Base-by-base conservation (phyloP, 1,140 invertebrate species). In the Caenorhabditis latens region DNA sequence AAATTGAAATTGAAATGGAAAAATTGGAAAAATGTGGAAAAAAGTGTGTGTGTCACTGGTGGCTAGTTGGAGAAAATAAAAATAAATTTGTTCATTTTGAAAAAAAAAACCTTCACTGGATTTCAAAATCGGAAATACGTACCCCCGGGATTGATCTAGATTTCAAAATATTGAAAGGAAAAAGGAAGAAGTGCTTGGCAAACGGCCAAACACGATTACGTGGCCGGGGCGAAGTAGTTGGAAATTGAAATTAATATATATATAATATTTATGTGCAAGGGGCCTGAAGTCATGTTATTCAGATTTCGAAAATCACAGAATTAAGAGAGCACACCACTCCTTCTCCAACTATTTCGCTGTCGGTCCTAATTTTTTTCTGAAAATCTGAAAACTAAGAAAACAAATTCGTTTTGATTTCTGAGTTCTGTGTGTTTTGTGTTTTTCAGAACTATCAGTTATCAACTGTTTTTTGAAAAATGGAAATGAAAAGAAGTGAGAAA, bases 221-320 rank as follows among this genome's bases (percentile, higher is more conserved):
- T 3, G 16, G 7, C n/a, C n/a, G 42, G 65, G 42, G 14, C 21
- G 14, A 19, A 65, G 42, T 6, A 24, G 42, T n/a, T 32, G 65
- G 65, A 11, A 71, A 71, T 71, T 71, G 65, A 71, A 71, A 71
- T 71, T 71, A 71, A 71, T 71, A 71, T 71, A 71, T 71, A 71
- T 71, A 71, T 71, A 43, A 71, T 71, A 71, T 71, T 71, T 71
- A 53, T 79, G 71, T 79, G 71, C 65, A 79, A 43, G 71, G 5
- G 16, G 21, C 24, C 61, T 9, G 24, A 24, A 63, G 19, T 11
- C 71, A 13, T 79, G 71, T 50, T 79, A 79, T 79, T 50, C 13
- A 79, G 71, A 50, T 79, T 79, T 79, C 46, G 71, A 79, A 79
- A 79, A 79, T 79, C 43, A 53, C 46, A n/a, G 9, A 11, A 19